Percentiles rank a stretch among this genome's conserved stretches.
These are phyloP conservation scores for Sinocyclocheilus anophthalmus DNA, from an alignment of 2,113 vertebrate species.

Conservation along the genomic window DNA sequence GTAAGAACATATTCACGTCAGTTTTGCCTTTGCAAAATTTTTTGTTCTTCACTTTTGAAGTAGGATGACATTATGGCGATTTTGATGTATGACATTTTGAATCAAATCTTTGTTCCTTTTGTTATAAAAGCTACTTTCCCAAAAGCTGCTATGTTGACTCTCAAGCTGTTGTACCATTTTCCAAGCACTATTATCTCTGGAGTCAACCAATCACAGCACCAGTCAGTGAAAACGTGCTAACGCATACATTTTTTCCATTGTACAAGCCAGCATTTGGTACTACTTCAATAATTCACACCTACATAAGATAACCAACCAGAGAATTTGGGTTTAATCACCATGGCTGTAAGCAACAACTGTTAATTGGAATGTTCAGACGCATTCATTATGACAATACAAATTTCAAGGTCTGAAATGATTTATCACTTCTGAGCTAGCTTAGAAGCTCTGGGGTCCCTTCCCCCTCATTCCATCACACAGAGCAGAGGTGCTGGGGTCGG, in stretches of 20 bases:
- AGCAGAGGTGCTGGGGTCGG: slow-evolving; percentile 66
- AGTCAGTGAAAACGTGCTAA: background rate
- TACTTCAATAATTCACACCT: background rate
- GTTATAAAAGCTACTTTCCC: background rate
- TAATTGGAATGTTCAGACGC: background rate
- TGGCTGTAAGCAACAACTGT: background rate
- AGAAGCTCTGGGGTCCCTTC: slow-evolving; percentile 20
- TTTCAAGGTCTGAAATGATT: slow-evolving; percentile 27
- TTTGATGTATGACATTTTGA: background rate
- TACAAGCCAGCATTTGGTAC: background rate
- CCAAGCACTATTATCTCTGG: background rate
- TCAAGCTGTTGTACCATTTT: background rate
- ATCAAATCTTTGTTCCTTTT: background rate
- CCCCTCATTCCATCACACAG: slow-evolving; percentile 28
- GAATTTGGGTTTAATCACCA: background rate
- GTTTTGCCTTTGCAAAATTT: background rate
- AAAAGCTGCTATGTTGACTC: background rate
- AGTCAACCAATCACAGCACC: background rate
- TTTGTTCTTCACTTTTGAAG: background rate
- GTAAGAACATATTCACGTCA: background rate
- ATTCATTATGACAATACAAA: background rate
- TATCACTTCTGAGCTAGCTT: slow-evolving; percentile 32
- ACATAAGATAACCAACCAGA: background rate
- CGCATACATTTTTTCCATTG: background rate
- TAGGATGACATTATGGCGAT: background rate